phyloP scores from a whole-genome alignment of 23 tunicate species.

The Halocynthia roretzi region DNA sequence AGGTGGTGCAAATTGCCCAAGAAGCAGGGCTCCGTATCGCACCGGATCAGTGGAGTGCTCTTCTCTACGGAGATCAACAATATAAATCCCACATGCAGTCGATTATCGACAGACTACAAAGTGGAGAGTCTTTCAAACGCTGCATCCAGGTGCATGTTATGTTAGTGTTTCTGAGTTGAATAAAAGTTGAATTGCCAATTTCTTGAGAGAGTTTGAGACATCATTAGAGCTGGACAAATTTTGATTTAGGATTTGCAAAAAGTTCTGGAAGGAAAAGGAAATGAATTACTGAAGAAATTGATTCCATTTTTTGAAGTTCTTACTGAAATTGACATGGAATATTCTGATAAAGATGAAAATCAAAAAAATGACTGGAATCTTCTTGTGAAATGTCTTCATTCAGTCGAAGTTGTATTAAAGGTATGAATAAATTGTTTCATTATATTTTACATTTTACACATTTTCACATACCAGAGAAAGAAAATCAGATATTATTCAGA shows the following conservation, averaged over 20 bases:
- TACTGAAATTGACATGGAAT: slow-evolving; percentile 28
- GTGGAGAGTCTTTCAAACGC: slow-evolving; percentile 45
- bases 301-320: slow-evolving; percentile 42
- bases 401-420: slow-evolving; percentile 29
- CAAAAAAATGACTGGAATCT: slow-evolving; percentile 25
- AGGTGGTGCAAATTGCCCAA: slow-evolving; percentile 74
- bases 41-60: slow-evolving; percentile 95
- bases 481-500: no score
- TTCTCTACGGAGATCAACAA: slow-evolving; percentile 80
- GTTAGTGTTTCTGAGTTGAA: no score
- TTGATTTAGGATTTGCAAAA: slow-evolving; percentile 30
- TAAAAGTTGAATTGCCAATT: no score
- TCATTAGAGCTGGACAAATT: background rate
- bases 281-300: slow-evolving; percentile 33
- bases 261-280: slow-evolving; percentile 43
- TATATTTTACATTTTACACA: no score
- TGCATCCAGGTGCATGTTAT: slow-evolving; percentile 29
- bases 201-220: no score
- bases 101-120: slow-evolving; percentile 76
- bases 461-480: no score
- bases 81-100: slow-evolving; percentile 93
- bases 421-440: background rate
- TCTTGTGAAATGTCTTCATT: slow-evolving; percentile 35
- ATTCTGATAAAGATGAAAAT: slow-evolving; percentile 8
- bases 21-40: slow-evolving; percentile 89